Percentiles rank a stretch among this genome's conserved stretches.
These are phyloP conservation scores for Abrostola triplasia DNA, from an alignment of 2,888 invertebrate genomes.

Conservation along the genomic window DNA sequence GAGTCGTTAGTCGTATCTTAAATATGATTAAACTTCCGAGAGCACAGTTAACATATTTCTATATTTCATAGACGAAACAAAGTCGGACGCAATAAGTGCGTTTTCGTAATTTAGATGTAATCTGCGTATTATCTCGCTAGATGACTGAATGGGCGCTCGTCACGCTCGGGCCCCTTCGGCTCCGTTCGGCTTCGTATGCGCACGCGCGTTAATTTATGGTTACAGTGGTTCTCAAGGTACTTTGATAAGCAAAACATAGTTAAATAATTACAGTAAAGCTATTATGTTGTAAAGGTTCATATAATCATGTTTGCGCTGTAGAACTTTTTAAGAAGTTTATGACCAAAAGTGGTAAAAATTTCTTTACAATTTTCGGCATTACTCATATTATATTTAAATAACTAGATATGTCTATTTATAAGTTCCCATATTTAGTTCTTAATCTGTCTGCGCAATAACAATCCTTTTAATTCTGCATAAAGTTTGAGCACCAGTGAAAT, in stretches of 20 bases:
- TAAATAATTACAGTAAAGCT: too few species aligned
- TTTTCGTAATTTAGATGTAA: constrained; percentile 67
- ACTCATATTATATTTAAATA: too few species aligned
- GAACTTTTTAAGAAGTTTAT: too few species aligned
- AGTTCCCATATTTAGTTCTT: too few species aligned
- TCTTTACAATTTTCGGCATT: too few species aligned
- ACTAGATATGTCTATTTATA: too few species aligned
- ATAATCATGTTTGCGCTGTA: too few species aligned
- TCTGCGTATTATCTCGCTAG: constrained; percentile 61
- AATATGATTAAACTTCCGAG: neutral
- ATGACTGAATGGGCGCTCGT: constrained; percentile 60
- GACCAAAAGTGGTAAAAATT: too few species aligned
- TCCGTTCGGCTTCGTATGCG: constrained; percentile 49
- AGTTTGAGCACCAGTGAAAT: constrained; percentile 22
- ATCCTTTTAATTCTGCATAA: neutral
- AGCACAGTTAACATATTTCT: neutral
- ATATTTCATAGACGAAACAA: constrained; percentile 16
- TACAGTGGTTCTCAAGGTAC: constrained; percentile 26
- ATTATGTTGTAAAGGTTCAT: too few species aligned
- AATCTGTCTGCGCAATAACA: too few species aligned
- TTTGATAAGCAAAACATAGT: constrained; percentile 1
- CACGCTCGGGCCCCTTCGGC: constrained; percentile 57
- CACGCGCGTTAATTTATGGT: constrained; percentile 54
- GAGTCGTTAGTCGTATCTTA: neutral
- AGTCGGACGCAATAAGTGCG: constrained; percentile 33